Base-by-base conservation (phyloP, 2,113 vertebrate genomes). In the Eptesicus fuscus region DNA sequence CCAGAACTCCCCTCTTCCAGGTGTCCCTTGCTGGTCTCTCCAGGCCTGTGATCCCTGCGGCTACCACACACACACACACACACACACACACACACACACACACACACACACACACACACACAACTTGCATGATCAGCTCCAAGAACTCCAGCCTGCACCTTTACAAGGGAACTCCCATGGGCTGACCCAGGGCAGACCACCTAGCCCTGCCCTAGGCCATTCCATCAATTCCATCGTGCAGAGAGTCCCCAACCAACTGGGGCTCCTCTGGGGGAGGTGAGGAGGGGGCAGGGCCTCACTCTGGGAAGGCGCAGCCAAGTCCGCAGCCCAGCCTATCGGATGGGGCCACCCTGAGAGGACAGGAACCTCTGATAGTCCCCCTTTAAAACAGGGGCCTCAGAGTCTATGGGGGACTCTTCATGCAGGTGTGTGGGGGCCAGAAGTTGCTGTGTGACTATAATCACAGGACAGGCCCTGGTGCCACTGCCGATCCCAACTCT, bases 1-100 rank as follows among this genome's bases (percentile, higher is more conserved):
- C 9, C 51, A 37, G 71, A 65, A 77, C 30, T 63, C 28, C 84
- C 69, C 44, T 94, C 90, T 49, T 96, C 80, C 40, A 0, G 59
- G 44, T 37, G n/a, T 51, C 9, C 35, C 71, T 77, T 2, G 1
- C 35, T 53, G 17, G 44, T 44, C 16, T 83, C 51, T 42, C 13
- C 25, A 88, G 92, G 42, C 25, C 69, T 63, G 40, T 51, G 35
- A 76, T 51, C 49, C 56, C 49, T 71, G 23, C 49, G 47, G 9
- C 51, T 13, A 4, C 10, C 12, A 16, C 8, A 23, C 11, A n/a
- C 37, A 3, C 40, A 30, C 5, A 11, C 35, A 42, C 49, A 3
- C 47, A 44, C 37, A 18, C 14, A 86, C 32, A 40, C 32, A 51
- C n/a, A 56, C 59, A 67, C 20, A 25, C 0, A 4, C 23, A 32